phyloP scores from a whole-genome alignment of 2,888 invertebrate species.

The Caenorhabditis virilis region DNA sequence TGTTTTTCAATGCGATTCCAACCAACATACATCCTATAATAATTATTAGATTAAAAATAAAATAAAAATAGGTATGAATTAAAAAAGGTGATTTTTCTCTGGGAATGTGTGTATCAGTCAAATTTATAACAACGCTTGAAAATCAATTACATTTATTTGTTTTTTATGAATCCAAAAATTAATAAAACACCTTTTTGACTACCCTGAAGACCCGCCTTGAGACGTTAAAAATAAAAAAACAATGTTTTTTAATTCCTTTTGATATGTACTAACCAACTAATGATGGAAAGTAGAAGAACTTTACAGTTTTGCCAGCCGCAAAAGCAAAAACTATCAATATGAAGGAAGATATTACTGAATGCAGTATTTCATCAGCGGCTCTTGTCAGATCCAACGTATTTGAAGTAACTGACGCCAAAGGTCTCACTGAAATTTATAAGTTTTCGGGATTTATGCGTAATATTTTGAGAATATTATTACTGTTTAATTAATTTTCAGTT shows the following conservation, averaged over 20 bases:
- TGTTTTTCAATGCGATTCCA: constrained; percentile 41
- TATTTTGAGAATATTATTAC: too few species aligned
- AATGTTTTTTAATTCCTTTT: background rate
- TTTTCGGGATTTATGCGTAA: too few species aligned
- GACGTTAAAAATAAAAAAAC: background rate
- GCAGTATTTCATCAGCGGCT: constrained; percentile 35
- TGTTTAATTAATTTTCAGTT: too few species aligned
- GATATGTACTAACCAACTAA: constrained; percentile 20
- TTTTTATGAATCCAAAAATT: background rate
- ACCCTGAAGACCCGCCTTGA: constrained; percentile 4
- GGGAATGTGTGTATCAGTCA: background rate
- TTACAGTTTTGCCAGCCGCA: constrained; percentile 25
- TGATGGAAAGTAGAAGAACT: constrained; percentile 33
- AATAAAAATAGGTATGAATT: too few species aligned
- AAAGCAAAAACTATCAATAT: constrained; percentile 27
- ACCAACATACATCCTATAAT: constrained; percentile 35
- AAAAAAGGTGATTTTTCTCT: constrained; percentile 3
- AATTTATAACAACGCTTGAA: too few species aligned
- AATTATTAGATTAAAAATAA: too few species aligned
- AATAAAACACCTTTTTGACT: background rate
- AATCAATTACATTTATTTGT: background rate
- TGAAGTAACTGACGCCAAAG: constrained; percentile 27
- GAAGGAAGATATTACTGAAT: constrained; percentile 37
- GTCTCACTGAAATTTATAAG: constrained; percentile 17
- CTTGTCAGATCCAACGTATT: constrained; percentile 27